A percentile compares a stretch with the other conserved stretches of the same genome.
phyloP scores from a whole-genome alignment of 2,797 vertebrate genomes.

The Benthosema pterotum region DNA sequence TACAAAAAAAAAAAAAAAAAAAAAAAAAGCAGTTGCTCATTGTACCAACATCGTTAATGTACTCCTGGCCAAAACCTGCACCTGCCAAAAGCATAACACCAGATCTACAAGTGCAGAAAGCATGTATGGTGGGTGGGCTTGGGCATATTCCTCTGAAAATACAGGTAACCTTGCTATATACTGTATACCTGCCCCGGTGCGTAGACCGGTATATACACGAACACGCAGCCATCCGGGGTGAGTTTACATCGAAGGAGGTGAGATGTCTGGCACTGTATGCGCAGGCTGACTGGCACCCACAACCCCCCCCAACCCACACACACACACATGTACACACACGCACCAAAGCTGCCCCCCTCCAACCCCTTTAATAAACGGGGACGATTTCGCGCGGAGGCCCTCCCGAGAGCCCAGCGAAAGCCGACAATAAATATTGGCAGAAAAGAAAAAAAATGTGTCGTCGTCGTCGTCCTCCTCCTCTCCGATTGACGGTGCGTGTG shows the following conservation, averaged over 20 bases:
- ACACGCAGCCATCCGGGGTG: neutral
- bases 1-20: no score
- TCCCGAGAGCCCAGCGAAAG: constrained; percentile 55
- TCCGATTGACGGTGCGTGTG: constrained; percentile 31
- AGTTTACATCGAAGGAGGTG: constrained; percentile 1
- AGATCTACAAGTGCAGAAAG: no score
- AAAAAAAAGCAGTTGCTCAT: no score
- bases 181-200: constrained; percentile 36
- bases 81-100: no score
- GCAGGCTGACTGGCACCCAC: neutral
- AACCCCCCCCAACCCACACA: neutral
- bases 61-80: no score
- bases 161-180: constrained; percentile 29
- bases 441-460: constrained; percentile 68
- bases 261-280: constrained; percentile 1
- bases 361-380: constrained; percentile 70
- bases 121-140: no score
- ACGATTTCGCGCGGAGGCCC: constrained; percentile 59
- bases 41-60: no score
- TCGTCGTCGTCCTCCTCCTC: constrained; percentile 63
- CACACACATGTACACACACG: neutral
- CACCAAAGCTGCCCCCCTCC: constrained; percentile 27
- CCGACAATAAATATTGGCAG: constrained; percentile 77
- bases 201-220: neutral
- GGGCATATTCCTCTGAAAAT: no score